A percentile compares a stretch with the other conserved stretches of the same genome.
phyloP scores from a whole-genome alignment of 2,888 invertebrate species.

The Cancer borealis region DNA sequence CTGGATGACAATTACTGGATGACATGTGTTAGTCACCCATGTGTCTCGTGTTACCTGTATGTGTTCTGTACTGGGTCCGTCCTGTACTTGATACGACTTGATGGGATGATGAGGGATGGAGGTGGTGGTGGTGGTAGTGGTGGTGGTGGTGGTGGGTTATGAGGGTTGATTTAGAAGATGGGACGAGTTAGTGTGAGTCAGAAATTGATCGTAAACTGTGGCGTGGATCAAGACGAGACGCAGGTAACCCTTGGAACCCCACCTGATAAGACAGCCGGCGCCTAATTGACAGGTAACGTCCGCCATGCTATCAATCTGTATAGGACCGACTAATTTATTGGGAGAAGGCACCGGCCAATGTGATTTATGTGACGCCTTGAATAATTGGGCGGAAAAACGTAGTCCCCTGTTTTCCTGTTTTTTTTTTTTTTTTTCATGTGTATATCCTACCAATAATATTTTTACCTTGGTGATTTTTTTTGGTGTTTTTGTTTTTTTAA shows the following conservation, averaged over 20 bases:
- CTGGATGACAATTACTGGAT: neutral
- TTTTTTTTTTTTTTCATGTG: neutral
- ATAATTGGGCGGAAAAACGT: neutral
- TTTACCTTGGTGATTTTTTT: neutral
- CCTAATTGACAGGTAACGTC: slow-evolving; percentile 7
- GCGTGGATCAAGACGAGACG: slow-evolving; percentile 12
- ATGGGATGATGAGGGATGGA: neutral
- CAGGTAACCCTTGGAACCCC: slow-evolving; percentile 17
- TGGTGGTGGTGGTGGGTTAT: neutral
- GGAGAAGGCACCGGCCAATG: slow-evolving; percentile 1
- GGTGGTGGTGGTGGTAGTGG: neutral
- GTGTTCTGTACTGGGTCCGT: neutral
- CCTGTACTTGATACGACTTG: neutral
- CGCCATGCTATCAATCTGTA: slow-evolving; percentile 23
- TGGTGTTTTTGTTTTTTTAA: neutral
- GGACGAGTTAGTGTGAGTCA: slow-evolving; percentile 35
- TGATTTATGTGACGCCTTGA: slow-evolving; percentile 34
- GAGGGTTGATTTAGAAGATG: neutral
- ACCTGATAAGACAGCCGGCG: slow-evolving; percentile 35
- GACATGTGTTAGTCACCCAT: neutral
- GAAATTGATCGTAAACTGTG: slow-evolving; percentile 38
- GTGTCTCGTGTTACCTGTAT: neutral
- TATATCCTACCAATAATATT: neutral
- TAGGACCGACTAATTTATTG: slow-evolving; percentile 30
- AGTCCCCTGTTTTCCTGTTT: neutral